Base-by-base conservation (phyloP, 2,888 invertebrate species). In the Elmis aenea region DNA sequence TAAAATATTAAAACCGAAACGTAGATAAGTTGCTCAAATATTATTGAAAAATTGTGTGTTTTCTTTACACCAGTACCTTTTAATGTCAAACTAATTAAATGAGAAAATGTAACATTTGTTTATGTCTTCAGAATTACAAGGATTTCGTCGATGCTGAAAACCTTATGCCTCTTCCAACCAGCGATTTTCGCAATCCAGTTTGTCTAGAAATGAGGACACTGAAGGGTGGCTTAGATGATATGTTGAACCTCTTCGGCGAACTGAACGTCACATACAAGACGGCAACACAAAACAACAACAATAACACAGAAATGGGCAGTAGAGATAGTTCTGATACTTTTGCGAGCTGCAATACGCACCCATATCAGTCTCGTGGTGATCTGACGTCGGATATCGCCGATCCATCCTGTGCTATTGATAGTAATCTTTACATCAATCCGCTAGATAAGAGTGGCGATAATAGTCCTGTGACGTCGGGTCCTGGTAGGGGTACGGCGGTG, bases 341-440 rank as follows among this genome's bases (percentile, higher is more conserved):
- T 72, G 91, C 91, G 69, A 93, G 91, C 72, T 94, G 94, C 75
- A 87, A 91, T 74, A 93, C 94, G 62, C 92, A 93, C 75, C 91
- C 91, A 62, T 91, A 87, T 73, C 81, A 85, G 70, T 90, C 90
- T 59, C 86, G 65, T 54, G 71, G 68, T 33, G 72, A 73, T 52
- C 53, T 72, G 33, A 63, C 68, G n/a, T 66, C 67, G n/a, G 68
- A 70, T 40, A 58, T 64, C 25, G 64, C 59, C 24, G 68, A 68
- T 44, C 55, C 59, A 31, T 54, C 59, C 20, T 59, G 58, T 52
- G 68, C 71, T 30, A 45, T 63, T 26, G 83, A 83, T 67, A 87
- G 87, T 67, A 89, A 88, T 74, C 75, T 90, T 62, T 90, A 90
- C 71, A 85, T 90, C 65, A 90, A 89, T 72, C 89, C 90, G 39